These are phyloP conservation scores for Brachyhypopomus occidentalis DNA, from an alignment of 2,113 vertebrate genomes.

Conservation along the genomic window DNA sequence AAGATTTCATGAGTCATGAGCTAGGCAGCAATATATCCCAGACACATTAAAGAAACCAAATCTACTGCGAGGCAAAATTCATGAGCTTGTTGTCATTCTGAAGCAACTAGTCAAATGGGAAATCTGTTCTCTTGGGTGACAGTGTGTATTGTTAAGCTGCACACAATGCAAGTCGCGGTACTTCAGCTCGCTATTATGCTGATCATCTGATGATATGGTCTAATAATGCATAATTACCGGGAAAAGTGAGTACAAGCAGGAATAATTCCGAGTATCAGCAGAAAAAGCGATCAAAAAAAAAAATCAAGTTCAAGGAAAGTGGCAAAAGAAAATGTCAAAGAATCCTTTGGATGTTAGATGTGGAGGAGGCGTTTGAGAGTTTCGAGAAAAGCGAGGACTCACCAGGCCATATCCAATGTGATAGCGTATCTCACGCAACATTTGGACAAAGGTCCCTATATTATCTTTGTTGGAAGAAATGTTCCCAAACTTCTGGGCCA, in stretches of 20 bases:
- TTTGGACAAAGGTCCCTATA: conserved; percentile 74
- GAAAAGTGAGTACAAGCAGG: too few species aligned
- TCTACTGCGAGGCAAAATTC: background rate
- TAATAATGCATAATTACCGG: too few species aligned
- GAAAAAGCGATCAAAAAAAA: too few species aligned
- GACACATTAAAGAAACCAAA: too few species aligned
- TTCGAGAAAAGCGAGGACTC: conserved; percentile 49
- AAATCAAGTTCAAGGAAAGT: too few species aligned
- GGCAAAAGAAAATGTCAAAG: background rate
- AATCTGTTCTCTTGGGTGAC: background rate
- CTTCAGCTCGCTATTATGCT: too few species aligned
- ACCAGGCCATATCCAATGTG: conserved; percentile 65
- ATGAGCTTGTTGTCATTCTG: background rate
- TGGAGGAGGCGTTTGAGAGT: too few species aligned
- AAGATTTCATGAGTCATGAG: too few species aligned
- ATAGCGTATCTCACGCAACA: conserved; percentile 71
- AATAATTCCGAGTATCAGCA: too few species aligned
- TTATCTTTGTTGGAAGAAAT: conserved; percentile 77
- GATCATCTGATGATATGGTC: too few species aligned
- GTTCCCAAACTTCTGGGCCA: conserved; percentile 78
- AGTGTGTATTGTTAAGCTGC: background rate
- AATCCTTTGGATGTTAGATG: background rate
- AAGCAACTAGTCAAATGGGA: background rate
- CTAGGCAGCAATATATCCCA: background rate
- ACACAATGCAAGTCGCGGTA: too few species aligned